Percentiles rank a stretch among this genome's conserved stretches.
Conservation (phyloP, 1,140 invertebrate genomes). For the Drosophila paulistorum region DNA sequence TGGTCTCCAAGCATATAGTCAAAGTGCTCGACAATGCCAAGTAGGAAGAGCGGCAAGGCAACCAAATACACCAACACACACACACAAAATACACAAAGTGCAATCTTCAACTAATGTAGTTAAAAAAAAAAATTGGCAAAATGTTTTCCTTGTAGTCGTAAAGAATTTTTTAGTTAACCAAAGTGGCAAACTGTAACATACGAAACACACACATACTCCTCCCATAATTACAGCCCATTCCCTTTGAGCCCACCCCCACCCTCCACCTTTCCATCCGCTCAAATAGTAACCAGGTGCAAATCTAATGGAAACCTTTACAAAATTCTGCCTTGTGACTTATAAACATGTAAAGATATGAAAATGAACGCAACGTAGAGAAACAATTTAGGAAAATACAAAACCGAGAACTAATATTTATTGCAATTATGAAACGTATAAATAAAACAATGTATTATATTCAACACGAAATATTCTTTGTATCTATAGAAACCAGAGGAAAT, state of each 20-base stretch:
- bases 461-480: slow-evolving; percentile 13
- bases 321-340: slow-evolving; percentile 62
- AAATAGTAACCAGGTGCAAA: not conserved
- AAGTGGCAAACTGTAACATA: slow-evolving; percentile 68
- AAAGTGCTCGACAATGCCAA: slow-evolving; percentile 73
- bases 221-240: not conserved
- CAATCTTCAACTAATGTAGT: slow-evolving; percentile 42
- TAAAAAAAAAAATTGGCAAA: slow-evolving; percentile 56
- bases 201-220: slow-evolving; percentile 21
- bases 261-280: not conserved
- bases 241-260: not conserved
- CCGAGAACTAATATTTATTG: slow-evolving; percentile 72
- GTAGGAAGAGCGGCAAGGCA: slow-evolving; percentile 26
- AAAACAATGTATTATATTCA: slow-evolving; percentile 71
- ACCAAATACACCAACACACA: slow-evolving; percentile 18
- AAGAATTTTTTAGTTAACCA: slow-evolving; percentile 41
- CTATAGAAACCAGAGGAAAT: too few relatives aligned
- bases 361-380: slow-evolving; percentile 4
- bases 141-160: slow-evolving; percentile 58
- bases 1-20: slow-evolving; percentile 85
- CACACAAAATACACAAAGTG: slow-evolving; percentile 39
- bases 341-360: slow-evolving; percentile 42
- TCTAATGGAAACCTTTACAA: not conserved
- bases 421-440: slow-evolving; percentile 68
- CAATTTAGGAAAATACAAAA: slow-evolving; percentile 28